Evolutionary conservation across 1,140 invertebrate genomes (phyloP).

Genomic region (Drosophila pseudoobscura): DNA sequence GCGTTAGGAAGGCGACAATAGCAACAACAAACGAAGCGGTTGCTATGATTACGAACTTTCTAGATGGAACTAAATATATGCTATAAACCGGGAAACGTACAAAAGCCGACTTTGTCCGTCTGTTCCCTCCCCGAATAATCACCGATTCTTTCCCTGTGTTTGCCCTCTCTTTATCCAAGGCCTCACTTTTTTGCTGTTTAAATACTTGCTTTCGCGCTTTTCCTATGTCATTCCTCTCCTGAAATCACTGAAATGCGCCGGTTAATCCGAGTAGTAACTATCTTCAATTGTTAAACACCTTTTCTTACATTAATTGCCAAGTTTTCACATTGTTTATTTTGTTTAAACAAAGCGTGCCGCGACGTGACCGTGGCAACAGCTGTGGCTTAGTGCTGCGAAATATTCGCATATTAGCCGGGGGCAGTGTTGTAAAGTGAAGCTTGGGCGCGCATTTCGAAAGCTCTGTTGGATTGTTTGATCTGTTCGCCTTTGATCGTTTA

Average conservation of each 20-base stretch:
- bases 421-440: constrained; percentile 18
- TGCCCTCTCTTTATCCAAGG: too few species aligned
- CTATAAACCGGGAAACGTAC: not conserved
- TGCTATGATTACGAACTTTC: constrained; percentile 28
- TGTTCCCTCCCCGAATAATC: too few species aligned
- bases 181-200: too few species aligned
- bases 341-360: constrained; percentile 6
- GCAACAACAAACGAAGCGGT: constrained; percentile 27
- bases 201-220: too few species aligned
- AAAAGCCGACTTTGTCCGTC: too few species aligned
- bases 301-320: too few species aligned
- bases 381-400: constrained; percentile 29
- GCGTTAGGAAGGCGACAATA: constrained; percentile 19
- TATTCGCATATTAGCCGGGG: too few species aligned
- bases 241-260: too few species aligned
- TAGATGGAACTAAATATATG: not conserved
- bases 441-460: constrained; percentile 18
- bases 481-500: constrained; percentile 26
- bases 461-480: constrained; percentile 8
- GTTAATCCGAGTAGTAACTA: too few species aligned
- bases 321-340: constrained; percentile 33
- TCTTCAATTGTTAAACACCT: too few species aligned
- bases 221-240: too few species aligned
- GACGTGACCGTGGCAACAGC: constrained; percentile 35
- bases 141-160: too few species aligned